phyloP scores from a whole-genome alignment of 1,140 invertebrate genomes.

The Drosophila repletoides region DNA sequence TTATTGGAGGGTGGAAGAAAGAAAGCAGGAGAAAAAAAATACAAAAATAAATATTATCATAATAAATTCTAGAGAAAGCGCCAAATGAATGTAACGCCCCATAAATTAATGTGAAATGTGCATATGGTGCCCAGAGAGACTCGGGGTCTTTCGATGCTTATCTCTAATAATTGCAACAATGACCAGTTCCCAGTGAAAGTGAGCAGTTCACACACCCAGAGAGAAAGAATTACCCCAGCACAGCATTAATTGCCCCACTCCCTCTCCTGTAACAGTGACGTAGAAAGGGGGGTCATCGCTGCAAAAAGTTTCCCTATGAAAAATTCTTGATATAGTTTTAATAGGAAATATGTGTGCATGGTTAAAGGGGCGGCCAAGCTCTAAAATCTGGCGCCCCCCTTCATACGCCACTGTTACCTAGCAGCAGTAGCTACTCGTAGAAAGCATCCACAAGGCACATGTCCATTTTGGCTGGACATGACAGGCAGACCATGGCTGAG shows the following conservation, averaged over 20 bases:
- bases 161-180: constrained; percentile 42
- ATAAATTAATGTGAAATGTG: constrained; percentile 79
- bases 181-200: constrained; percentile 51
- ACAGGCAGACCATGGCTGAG: not conserved
- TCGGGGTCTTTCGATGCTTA: constrained; percentile 6
- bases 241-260: constrained; percentile 13
- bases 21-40: constrained; percentile 21
- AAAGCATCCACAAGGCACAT: constrained; percentile 15
- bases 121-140: constrained; percentile 36
- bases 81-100: constrained; percentile 66
- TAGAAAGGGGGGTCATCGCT: too few relatives aligned
- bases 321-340: too few relatives aligned
- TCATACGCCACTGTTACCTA: too few relatives aligned
- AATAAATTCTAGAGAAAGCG: constrained; percentile 69
- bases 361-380: too few relatives aligned
- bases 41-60: constrained; percentile 31
- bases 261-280: too few relatives aligned
- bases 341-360: too few relatives aligned
- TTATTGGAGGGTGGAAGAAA: not conserved
- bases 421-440: too few relatives aligned
- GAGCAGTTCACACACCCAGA: constrained; percentile 18
- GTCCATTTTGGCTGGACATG: not conserved
- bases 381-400: too few relatives aligned
- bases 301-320: too few relatives aligned
- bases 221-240: constrained; percentile 37